Base-by-base conservation (phyloP, 2,888 invertebrate genomes). In the Cerceris rybyensis region DNA sequence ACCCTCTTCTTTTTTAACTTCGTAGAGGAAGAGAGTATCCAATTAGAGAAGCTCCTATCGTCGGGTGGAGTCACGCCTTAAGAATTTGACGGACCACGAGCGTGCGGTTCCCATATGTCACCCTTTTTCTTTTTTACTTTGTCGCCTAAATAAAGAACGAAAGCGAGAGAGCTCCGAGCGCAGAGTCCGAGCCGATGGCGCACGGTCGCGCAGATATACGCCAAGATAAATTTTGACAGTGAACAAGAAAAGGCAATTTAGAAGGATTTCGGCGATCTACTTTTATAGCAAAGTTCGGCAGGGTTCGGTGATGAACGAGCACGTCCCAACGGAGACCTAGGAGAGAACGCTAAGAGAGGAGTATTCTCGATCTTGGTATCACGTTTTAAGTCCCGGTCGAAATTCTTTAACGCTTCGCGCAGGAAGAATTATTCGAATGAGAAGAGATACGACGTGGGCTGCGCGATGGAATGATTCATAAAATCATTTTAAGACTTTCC, bases 221-320 rank as follows among this genome's bases (percentile, higher is more conserved):
- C 57, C 50, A 71, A 85, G 84, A 82, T 84, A 84, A 83, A 85
- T 84, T 84, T 85, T 83, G 74, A 76, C 71, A 73, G 63, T 70
- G 72, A 70, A 84, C 84, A 85, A 75, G 83, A 85, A 80, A 84
- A 84, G 68, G 84, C 85, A 83, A 85, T 84, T 85, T 85, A 80
- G 80, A 65, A 75, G 76, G 74, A 67, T 70, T 82, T 76, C 67
- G 67, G 75, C 72, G 80, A 71, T 63, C 70, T 79, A 79, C 74
- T 74, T 79, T 74, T 80, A 74, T 74, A 80, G 80, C 58, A 80
- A 80, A 80, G 67, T 79, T 74, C 68, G 46, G 66, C 80, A 64
- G 63, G 79, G 67, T 28, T 68, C 70, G 61, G 50, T 59, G 67
- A 80, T 74, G 80, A 79, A 80, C 70, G n/a, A 11, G 6, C 70